A percentile compares a stretch with the other conserved stretches of the same genome.
phyloP scores from a whole-genome alignment of 2,888 invertebrate species.

The Arrhopalites spinosus region DNA sequence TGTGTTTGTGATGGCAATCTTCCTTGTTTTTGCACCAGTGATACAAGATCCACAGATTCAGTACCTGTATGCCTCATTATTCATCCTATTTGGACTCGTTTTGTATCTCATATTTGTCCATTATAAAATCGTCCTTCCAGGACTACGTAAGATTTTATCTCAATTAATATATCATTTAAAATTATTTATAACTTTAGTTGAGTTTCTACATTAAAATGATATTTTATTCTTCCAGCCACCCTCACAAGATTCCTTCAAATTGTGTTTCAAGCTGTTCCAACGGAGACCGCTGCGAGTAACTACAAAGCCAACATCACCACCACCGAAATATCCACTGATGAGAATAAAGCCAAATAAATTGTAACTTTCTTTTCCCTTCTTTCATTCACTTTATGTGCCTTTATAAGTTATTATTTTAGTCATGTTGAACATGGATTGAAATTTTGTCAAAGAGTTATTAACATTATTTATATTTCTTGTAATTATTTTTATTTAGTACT shows the following conservation, averaged over 20 bases:
- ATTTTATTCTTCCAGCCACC: conserved; percentile 7
- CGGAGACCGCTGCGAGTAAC: no score
- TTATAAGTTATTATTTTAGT: no score
- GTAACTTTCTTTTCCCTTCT: no score
- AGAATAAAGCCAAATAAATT: background rate
- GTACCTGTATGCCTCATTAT: conserved; percentile 60
- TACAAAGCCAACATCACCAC: background rate
- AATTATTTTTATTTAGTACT: no score
- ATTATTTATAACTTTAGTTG: background rate
- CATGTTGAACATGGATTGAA: no score
- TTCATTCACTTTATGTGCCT: no score
- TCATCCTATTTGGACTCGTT: conserved; percentile 60
- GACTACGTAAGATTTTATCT: conserved; percentile 52
- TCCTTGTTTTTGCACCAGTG: conserved; percentile 61
- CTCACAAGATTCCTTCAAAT: conserved; percentile 28
- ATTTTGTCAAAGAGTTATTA: no score
- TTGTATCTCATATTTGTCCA: conserved; percentile 62
- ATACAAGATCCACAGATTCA: conserved; percentile 60
- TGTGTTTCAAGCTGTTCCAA: conserved; percentile 16
- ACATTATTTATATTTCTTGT: no score
- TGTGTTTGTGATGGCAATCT: conserved; percentile 59
- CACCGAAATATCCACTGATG: background rate
- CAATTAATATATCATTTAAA: background rate
- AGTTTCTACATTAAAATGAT: background rate
- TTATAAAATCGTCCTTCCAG: conserved; percentile 57